phyloP scores from a whole-genome alignment of 2,888 invertebrate species.

The Scaptomyza cyrtandrae region DNA sequence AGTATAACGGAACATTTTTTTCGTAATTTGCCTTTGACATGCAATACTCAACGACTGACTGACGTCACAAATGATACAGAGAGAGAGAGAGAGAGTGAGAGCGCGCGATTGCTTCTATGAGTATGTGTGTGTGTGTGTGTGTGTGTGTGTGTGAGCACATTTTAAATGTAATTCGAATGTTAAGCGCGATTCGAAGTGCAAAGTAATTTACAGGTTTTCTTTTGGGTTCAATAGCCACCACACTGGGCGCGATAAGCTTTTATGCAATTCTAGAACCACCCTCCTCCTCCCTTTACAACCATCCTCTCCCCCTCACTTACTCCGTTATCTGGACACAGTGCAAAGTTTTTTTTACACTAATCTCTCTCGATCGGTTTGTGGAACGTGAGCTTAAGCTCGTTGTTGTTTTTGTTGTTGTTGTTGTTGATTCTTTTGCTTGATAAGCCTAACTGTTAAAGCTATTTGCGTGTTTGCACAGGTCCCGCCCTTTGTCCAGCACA shows the following conservation, averaged over 20 bases:
- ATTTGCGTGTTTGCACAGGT: not conserved
- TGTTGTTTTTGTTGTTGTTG: not conserved
- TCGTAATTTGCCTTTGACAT: conserved; percentile 75
- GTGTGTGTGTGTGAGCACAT: not conserved
- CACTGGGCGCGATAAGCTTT: conserved; percentile 37
- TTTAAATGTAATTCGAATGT: conserved; percentile 50
- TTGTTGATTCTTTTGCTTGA: conserved; percentile 1
- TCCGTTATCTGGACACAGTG: conserved; percentile 28
- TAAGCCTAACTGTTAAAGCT: conserved; percentile 5
- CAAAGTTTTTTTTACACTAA: conserved; percentile 36
- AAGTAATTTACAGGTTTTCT: not conserved
- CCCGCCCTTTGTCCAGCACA: not conserved
- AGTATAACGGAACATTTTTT: conserved; percentile 40
- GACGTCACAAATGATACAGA: conserved; percentile 48
- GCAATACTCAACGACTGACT: conserved; percentile 41
- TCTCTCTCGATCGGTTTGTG: conserved; percentile 18
- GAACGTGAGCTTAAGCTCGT: not conserved
- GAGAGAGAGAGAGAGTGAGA: not conserved
- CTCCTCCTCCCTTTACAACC: too few relatives aligned
- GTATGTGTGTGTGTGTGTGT: not conserved
- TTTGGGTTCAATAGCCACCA: conserved; percentile 51
- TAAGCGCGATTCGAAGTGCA: conserved; percentile 1
- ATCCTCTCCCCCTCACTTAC: rapidly evolving
- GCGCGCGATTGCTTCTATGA: too few relatives aligned
- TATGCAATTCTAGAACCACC: conserved; percentile 42